phyloP scores from a whole-genome alignment of 2,113 vertebrate genomes.

The Pogonocichla stellata region DNA sequence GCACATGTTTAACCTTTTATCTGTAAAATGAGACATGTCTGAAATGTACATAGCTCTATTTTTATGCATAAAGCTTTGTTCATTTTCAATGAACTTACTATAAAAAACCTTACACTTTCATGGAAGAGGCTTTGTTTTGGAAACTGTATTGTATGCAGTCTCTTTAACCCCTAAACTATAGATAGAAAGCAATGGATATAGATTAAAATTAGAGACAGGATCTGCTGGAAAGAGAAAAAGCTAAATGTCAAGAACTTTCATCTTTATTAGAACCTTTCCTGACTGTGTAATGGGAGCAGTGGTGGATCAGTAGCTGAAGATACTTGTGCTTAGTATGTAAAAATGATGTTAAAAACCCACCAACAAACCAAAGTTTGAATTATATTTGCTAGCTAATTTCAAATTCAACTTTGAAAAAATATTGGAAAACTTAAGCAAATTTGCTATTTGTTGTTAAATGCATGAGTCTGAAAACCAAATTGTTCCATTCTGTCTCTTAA shows the following conservation, averaged over 20 bases:
- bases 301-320: neutral
- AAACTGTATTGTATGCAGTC: neutral
- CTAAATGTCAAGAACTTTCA: neutral
- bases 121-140: neutral
- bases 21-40: neutral
- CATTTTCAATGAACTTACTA: neutral
- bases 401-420: neutral
- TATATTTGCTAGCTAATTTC: neutral
- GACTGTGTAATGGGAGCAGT: neutral
- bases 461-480: neutral
- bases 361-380: neutral
- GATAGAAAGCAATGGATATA: neutral
- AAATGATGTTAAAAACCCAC: neutral
- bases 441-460: neutral
- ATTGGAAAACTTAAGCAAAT: neutral
- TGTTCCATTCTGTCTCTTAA: neutral
- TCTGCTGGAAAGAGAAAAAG: neutral
- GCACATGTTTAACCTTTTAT: neutral
- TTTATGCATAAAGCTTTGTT: neutral
- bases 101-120: neutral
- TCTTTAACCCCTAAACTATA: neutral
- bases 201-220: neutral
- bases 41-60: neutral
- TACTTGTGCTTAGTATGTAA: neutral
- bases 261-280: neutral